Conservation (phyloP, 2,113 vertebrate species). For the Natator depressus region DNA sequence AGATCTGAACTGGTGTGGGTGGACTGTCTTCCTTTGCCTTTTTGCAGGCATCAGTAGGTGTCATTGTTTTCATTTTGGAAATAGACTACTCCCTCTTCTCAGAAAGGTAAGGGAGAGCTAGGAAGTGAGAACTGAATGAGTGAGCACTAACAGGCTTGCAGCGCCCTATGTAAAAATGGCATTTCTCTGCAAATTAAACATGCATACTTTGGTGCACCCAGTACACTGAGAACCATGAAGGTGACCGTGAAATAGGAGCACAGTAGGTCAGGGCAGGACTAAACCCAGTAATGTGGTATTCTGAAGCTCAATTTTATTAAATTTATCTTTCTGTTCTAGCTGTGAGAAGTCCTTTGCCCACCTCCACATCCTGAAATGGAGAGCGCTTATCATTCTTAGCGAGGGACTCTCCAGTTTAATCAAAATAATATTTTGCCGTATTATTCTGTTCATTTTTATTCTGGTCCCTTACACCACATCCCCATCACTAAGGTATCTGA, state of each 20-base stretch:
- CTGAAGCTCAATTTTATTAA: not conserved
- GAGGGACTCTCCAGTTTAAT: not conserved
- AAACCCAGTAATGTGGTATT: not conserved
- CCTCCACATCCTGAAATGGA: not conserved
- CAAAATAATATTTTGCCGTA: not conserved
- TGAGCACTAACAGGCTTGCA: conserved; percentile 43
- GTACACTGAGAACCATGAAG: conserved; percentile 56
- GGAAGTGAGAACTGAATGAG: conserved; percentile 32
- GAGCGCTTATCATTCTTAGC: not conserved
- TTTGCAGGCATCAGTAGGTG: not conserved
- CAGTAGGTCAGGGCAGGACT: not conserved
- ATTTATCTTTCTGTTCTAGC: not conserved
- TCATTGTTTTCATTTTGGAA: conserved; percentile 48
- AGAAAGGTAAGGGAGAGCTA: conserved; percentile 6
- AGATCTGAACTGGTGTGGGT: not conserved
- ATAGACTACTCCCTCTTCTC: conserved; percentile 40
- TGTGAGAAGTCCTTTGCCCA: not conserved
- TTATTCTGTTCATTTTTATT: not conserved
- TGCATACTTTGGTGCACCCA: conserved; percentile 41
- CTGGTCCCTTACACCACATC: not conserved
- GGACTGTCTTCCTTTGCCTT: not conserved
- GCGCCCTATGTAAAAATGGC: conserved; percentile 42
- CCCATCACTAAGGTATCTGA: not conserved
- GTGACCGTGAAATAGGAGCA: conserved; percentile 59
- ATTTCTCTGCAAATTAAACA: conserved; percentile 61